Percentiles rank a stretch among this genome's conserved stretches.
phyloP scores from a whole-genome alignment of 2,888 invertebrate genomes.

The Sinodicranocentrus sp. region DNA sequence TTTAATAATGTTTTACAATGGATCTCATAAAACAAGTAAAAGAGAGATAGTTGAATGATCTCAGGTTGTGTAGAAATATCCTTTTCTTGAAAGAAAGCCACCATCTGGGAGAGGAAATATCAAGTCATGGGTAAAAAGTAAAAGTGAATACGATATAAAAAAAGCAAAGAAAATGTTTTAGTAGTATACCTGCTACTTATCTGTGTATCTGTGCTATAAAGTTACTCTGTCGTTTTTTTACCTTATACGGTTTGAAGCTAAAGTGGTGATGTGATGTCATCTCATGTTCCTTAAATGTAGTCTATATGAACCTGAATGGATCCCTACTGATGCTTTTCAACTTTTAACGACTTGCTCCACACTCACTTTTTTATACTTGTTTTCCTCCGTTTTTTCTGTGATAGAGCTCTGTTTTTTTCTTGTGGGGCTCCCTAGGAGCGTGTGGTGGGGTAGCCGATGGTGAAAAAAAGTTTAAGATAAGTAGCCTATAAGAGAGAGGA shows the following conservation, averaged over 20 bases:
- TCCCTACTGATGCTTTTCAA: slow-evolving; percentile 60
- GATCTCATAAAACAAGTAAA: too few relatives aligned
- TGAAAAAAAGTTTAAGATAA: slow-evolving; percentile 22
- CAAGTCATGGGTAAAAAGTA: too few relatives aligned
- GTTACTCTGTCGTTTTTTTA: too few relatives aligned
- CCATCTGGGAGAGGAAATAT: too few relatives aligned
- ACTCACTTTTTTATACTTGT: neutral
- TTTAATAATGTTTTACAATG: too few relatives aligned
- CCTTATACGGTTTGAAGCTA: slow-evolving; percentile 24
- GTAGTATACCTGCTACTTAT: too few relatives aligned
- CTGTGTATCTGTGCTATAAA: too few relatives aligned
- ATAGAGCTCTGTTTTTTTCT: slow-evolving; percentile 6
- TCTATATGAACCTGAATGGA: slow-evolving; percentile 39
- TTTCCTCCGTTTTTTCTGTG: slow-evolving; percentile 2
- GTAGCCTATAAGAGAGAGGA: slow-evolving; percentile 9
- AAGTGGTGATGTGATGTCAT: slow-evolving; percentile 31
- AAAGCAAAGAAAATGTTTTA: too few relatives aligned
- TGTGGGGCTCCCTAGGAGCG: slow-evolving; percentile 1
- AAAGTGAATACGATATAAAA: too few relatives aligned
- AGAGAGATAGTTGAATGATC: too few relatives aligned
- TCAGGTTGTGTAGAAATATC: too few relatives aligned
- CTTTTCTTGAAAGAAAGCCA: too few relatives aligned
- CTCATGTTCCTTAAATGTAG: slow-evolving; percentile 26
- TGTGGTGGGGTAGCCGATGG: neutral
- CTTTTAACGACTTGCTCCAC: slow-evolving; percentile 58